Evolutionary conservation across 2,113 vertebrate genomes (phyloP).

Genomic region (Syngnathus scovelli): DNA sequence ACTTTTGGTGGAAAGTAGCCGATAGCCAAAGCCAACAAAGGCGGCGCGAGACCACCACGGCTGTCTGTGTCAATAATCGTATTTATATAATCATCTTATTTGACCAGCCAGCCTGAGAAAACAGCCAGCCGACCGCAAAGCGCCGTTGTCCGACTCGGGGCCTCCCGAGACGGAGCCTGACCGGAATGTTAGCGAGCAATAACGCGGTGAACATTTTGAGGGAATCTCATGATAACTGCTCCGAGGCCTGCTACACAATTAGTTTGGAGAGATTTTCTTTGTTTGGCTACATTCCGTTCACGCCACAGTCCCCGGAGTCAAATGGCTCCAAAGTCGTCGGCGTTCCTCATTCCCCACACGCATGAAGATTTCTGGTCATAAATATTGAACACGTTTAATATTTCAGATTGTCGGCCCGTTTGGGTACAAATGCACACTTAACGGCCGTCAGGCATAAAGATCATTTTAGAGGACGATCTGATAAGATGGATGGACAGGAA

Average conservation of each 20-base stretch:
- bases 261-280: not conserved
- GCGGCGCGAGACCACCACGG: not conserved
- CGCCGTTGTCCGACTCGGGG: not conserved
- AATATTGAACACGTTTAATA: too few relatives aligned
- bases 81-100: constrained; percentile 1
- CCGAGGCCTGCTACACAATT: too few relatives aligned
- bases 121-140: not conserved
- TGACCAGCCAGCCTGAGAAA: not conserved
- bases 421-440: too few relatives aligned
- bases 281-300: not conserved
- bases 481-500: too few relatives aligned
- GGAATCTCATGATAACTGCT: not conserved
- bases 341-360: not conserved
- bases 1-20: not conserved
- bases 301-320: not conserved
- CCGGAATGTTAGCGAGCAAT: not conserved
- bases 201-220: not conserved
- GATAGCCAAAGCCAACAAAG: not conserved
- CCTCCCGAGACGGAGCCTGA: not conserved
- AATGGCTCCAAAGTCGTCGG: not conserved
- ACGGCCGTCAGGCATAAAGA: too few relatives aligned
- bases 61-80: constrained; percentile 1
- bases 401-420: too few relatives aligned
- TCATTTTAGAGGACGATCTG: too few relatives aligned
- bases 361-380: not conserved